Conservation (phyloP, 2,797 vertebrate genomes). For the Enteromius thamalakanensis region DNA sequence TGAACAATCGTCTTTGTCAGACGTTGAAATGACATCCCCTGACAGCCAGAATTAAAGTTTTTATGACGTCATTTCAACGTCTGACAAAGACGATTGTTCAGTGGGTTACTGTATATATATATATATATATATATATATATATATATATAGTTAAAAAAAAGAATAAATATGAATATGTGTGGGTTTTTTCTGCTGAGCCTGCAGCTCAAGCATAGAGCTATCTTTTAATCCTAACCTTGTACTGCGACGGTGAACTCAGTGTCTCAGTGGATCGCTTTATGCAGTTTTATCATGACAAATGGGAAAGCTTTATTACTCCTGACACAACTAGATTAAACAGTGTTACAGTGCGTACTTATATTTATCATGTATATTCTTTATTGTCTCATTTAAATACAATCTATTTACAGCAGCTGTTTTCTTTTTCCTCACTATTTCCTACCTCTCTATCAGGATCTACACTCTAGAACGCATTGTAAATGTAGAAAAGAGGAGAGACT, state of each 20-base stretch:
- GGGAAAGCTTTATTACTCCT: conserved; percentile 12
- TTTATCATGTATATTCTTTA: conserved; percentile 3
- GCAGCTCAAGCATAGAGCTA: conserved; percentile 10
- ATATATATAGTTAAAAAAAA: no score
- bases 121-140: no score
- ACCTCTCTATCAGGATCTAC: conserved; percentile 53
- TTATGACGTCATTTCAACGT: no score
- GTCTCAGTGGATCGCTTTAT: conserved; percentile 6
- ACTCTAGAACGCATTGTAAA: conserved; percentile 54
- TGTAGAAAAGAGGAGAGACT: conserved; percentile 95
- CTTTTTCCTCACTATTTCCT: neutral
- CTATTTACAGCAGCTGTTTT: neutral
- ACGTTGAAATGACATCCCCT: no score
- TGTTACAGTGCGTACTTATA: conserved; percentile 12
- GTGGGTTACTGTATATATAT: no score
- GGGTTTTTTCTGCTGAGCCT: conserved; percentile 14
- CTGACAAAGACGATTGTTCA: no score
- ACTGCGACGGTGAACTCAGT: conserved; percentile 20
- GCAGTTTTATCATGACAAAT: conserved; percentile 42
- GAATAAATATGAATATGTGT: neutral
- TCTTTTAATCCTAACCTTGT: conserved; percentile 38
- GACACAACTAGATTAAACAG: conserved; percentile 39
- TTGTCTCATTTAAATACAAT: conserved; percentile 2
- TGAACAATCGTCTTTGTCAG: no score
- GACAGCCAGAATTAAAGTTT: no score